phyloP scores from a whole-genome alignment of 2,113 vertebrate species.

The Hoplias malabaricus region DNA sequence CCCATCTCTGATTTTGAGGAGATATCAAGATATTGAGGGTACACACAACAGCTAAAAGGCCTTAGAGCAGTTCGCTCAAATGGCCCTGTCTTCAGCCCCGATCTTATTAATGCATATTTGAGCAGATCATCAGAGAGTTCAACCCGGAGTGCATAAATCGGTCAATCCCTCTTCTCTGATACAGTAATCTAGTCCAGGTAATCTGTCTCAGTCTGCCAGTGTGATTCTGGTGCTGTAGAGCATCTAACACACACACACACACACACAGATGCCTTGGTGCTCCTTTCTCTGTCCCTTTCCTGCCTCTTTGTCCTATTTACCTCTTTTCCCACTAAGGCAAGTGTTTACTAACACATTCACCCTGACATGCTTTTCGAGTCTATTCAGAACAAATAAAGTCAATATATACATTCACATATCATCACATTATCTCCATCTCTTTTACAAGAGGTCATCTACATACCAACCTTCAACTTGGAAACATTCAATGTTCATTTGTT shows the following conservation, averaged over 20 bases:
- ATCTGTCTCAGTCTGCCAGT: slow-evolving; percentile 22
- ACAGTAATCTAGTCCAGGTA: slow-evolving; percentile 24
- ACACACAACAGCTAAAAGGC: not conserved
- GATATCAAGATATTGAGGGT: not conserved
- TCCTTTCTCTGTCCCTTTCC: not conserved
- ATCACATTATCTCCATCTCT: not conserved
- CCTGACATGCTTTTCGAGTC: not conserved
- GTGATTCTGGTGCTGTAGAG: not conserved
- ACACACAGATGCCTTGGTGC: not conserved
- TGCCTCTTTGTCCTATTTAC: not conserved
- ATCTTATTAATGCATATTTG: not conserved
- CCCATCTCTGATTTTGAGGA: too few species aligned
- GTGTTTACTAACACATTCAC: not conserved
- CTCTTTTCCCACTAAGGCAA: not conserved
- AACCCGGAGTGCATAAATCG: not conserved
- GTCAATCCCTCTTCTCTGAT: not conserved
- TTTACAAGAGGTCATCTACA: not conserved
- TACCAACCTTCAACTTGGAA: too few species aligned
- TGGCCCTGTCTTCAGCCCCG: not conserved
- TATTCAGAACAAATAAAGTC: not conserved
- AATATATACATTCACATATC: not conserved
- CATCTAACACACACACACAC: not conserved
- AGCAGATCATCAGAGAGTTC: not conserved
- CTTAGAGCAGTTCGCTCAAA: not conserved
- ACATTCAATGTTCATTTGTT: too few species aligned